Conservation (phyloP, 2,797 vertebrate genomes). For the Lepidocolaptes lacrymiger region DNA sequence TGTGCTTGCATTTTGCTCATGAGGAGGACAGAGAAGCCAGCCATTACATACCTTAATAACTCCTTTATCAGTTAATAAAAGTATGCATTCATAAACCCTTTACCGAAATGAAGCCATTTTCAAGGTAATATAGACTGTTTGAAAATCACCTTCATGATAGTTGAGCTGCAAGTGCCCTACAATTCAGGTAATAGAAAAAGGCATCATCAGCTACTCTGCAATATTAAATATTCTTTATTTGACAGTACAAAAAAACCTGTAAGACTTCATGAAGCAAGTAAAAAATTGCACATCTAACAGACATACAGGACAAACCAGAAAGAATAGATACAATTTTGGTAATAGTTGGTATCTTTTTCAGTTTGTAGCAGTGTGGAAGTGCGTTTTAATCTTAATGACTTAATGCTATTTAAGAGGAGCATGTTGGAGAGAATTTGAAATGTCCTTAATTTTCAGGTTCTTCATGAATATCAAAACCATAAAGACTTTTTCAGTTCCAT, state of each 20-base stretch:
- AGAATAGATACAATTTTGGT: neutral
- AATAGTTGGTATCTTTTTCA: neutral
- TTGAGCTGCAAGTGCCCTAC: neutral
- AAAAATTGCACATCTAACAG: neutral
- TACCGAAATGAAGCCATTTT: neutral
- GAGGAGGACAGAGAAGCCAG: neutral
- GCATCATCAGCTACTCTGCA: neutral
- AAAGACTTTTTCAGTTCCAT: neutral
- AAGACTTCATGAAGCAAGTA: neutral
- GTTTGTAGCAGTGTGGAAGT: neutral
- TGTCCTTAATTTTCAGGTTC: neutral
- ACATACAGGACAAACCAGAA: neutral
- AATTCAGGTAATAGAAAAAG: neutral
- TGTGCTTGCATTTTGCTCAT: neutral
- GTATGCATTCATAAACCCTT: neutral
- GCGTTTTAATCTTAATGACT: neutral
- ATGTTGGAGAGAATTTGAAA: neutral
- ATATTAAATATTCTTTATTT: neutral
- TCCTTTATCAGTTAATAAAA: neutral
- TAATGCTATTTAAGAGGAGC: neutral
- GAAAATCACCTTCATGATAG: neutral
- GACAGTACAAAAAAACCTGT: neutral
- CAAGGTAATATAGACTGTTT: neutral
- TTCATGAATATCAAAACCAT: neutral
- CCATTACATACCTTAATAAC: neutral